Percentiles rank a stretch among this genome's conserved stretches.
These are phyloP conservation scores for Gymnarchus niloticus DNA, from an alignment of 2,113 vertebrate species.

Conservation along the genomic window DNA sequence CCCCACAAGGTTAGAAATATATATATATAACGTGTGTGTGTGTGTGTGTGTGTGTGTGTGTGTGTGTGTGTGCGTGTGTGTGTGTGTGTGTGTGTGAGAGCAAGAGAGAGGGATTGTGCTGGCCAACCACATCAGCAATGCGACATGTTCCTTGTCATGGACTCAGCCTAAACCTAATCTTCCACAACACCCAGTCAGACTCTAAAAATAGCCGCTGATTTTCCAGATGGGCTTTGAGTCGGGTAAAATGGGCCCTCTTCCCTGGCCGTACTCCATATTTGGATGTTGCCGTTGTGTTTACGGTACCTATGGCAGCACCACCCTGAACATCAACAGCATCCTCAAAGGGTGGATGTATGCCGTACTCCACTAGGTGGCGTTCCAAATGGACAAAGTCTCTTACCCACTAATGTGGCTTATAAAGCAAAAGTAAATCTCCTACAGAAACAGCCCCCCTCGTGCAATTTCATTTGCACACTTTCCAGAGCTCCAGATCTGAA, in stretches of 20 bases:
- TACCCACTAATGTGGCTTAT: neutral
- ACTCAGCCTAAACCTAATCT: neutral
- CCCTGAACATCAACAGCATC: neutral
- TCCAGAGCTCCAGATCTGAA: neutral
- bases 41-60: no score
- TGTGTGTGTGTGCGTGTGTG: neutral
- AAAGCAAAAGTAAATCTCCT: neutral
- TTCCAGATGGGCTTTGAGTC: constrained; percentile 39
- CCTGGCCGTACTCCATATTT: constrained; percentile 23
- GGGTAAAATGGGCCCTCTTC: neutral
- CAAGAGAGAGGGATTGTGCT: neutral
- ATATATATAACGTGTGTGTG: no score
- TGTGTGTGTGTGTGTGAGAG: neutral
- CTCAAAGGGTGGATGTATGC: neutral
- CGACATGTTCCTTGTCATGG: neutral
- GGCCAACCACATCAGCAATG: neutral
- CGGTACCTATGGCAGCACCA: neutral
- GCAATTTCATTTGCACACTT: constrained; percentile 1
- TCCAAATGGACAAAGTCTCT: neutral
- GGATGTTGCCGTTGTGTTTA: constrained; percentile 20
- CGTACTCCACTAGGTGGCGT: neutral
- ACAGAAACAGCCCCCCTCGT: neutral
- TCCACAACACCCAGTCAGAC: neutral
- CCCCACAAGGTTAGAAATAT: no score
- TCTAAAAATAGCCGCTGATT: constrained; percentile 43